Evolutionary conservation across 2,797 vertebrate genomes (phyloP).

Genomic region (Clarias fuscus): DNA sequence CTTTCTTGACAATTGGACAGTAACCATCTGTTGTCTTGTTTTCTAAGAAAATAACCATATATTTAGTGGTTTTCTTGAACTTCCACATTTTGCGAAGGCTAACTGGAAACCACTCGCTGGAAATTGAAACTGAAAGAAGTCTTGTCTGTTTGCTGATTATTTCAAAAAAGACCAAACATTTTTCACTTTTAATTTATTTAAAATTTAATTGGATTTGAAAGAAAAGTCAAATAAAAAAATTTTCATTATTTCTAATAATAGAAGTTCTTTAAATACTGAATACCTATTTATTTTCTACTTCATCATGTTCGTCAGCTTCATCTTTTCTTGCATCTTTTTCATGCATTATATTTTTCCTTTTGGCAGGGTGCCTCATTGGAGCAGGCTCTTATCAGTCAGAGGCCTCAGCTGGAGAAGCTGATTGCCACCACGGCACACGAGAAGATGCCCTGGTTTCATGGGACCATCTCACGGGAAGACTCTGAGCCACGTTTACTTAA

Average conservation of each 20-base stretch:
- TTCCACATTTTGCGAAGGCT: slow-evolving; percentile 4
- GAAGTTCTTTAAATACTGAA: background rate
- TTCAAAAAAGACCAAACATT: background rate
- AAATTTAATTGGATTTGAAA: background rate
- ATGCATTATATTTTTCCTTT: background rate
- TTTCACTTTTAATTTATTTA: background rate
- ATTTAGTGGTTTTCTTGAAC: background rate
- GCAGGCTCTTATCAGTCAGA: slow-evolving; percentile 97
- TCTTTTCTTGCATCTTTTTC: too few relatives aligned
- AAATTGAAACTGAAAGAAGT: background rate
- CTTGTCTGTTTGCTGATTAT: background rate
- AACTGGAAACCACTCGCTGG: background rate
- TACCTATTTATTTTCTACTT: background rate
- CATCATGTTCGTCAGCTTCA: background rate
- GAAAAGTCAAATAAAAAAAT: too few relatives aligned
- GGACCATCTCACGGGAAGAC: slow-evolving; percentile 82
- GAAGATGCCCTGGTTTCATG: slow-evolving; percentile 97
- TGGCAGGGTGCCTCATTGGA: slow-evolving; percentile 88
- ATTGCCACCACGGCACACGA: slow-evolving; percentile 94
- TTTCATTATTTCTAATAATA: background rate
- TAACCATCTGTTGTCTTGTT: background rate
- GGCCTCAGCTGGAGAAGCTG: slow-evolving; percentile 91
- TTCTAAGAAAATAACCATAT: background rate
- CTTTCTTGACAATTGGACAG: background rate
- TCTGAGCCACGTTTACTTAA: slow-evolving; percentile 83